Conservation (phyloP, 2,797 vertebrate species). For the Trachops cirrhosus region DNA sequence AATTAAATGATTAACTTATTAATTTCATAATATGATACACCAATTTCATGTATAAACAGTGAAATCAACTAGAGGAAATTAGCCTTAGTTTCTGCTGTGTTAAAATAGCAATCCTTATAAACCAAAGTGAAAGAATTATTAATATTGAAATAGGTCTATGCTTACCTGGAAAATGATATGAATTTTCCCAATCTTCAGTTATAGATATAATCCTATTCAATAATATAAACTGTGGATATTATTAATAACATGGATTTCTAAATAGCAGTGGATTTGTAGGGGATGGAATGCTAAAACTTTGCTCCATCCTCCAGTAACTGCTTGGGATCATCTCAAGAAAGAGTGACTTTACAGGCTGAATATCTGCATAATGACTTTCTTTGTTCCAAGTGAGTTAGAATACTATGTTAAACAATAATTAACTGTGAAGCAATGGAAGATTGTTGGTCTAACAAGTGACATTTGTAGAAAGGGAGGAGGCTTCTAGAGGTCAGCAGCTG, state of each 20-base stretch:
- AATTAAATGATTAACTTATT: background rate
- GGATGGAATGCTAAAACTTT: background rate
- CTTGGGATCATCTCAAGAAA: background rate
- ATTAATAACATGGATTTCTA: background rate
- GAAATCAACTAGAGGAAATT: background rate
- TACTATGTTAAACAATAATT: background rate
- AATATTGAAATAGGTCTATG: background rate
- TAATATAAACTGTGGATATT: background rate
- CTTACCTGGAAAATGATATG: background rate
- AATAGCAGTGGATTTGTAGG: background rate
- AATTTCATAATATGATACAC: background rate
- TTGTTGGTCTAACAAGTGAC: background rate
- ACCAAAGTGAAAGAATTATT: background rate
- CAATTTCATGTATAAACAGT: background rate
- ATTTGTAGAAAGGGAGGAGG: background rate
- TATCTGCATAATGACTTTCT: background rate
- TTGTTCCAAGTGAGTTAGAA: background rate
- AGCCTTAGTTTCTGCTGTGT: background rate
- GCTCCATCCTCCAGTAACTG: background rate
- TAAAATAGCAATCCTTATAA: background rate
- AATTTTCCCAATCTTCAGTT: background rate
- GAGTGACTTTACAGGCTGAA: background rate
- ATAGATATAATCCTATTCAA: background rate
- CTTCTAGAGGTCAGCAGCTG: background rate
- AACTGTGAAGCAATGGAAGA: background rate